Base-by-base conservation (phyloP, 2,797 vertebrate species). In the Etheostoma nigrum region DNA sequence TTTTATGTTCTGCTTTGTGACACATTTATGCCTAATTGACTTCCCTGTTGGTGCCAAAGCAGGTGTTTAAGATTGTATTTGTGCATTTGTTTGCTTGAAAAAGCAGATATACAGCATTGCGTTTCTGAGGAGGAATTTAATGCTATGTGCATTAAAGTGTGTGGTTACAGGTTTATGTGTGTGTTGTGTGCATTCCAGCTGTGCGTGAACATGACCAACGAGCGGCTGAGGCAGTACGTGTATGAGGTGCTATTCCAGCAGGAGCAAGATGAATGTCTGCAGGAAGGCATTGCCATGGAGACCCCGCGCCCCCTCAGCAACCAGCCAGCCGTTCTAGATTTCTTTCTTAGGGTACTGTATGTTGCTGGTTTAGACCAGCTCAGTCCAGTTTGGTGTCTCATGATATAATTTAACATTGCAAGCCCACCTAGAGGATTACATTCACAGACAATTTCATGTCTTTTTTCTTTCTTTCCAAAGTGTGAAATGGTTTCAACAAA, bases 151-250 rank as follows among this genome's bases (percentile, higher is more conserved):
- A 59, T 30, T 58, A 19, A 72, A 62, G 71, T 74, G 73, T 83
- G 51, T 69, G 60, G 83, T 82, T 75, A 82, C 52, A 71, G 19
- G 23, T 48, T 71, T 59, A 64, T 76, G 55, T 67, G 54, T 75
- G 49, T 80, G 65, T 74, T 85, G 66, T 90, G 74, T 91, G 64
- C 78, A 53, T 91, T 91, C 77, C 92, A 99, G 98, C 95, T 99
- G 69, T 99, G 97, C 84, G 94, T 99, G 94, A 99, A 99, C 95
- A 96, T 99, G 96, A 97, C 96, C 95, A 99, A 97, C 25, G 97
- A 99, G 95, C 96, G 95, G 85, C 95, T 99, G 77, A 95, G 97
- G 89, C 96, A 95, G 87, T 96, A 97, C 62, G 94, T 96, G 92
- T 94, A 93, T n/a, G 96, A 97, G 89, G 95, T 97, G 86, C 96